phyloP scores from a whole-genome alignment of 2,113 vertebrate genomes.

The Thalassoma bifasciatum region DNA sequence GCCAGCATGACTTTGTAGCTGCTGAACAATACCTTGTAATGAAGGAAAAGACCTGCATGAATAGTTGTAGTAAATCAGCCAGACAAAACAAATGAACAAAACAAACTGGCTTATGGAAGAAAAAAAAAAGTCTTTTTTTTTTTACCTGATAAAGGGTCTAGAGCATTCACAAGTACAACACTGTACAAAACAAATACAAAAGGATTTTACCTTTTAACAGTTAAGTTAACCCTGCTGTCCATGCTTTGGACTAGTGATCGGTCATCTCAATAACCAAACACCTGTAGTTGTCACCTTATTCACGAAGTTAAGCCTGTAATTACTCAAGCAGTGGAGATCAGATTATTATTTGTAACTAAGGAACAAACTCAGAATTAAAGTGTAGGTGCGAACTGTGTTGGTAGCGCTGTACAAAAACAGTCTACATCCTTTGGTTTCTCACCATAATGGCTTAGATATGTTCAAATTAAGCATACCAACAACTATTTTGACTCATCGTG shows the following conservation, averaged over 20 bases:
- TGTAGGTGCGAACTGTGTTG: constrained; percentile 36
- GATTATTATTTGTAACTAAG: constrained; percentile 2
- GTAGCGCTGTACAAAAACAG: constrained; percentile 17
- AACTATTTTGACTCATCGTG: constrained; percentile 23
- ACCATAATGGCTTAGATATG: constrained; percentile 27
- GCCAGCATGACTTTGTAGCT: constrained; percentile 4
- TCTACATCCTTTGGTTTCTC: constrained; percentile 17
- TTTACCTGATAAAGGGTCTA: constrained; percentile 41
- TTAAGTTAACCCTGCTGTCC: constrained; percentile 10
- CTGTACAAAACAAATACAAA: constrained; percentile 45
- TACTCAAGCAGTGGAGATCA: constrained; percentile 10
- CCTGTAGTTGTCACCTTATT: neutral
- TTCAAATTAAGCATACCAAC: constrained; percentile 6
- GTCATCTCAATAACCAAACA: neutral
- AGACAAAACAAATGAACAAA: neutral
- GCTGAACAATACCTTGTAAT: neutral
- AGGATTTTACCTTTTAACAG: neutral
- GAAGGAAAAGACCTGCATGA: constrained; percentile 1
- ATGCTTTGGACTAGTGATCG: too few relatives aligned
- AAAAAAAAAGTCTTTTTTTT: neutral
- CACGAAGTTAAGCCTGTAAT: constrained; percentile 3
- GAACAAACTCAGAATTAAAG: neutral
- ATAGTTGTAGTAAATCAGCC: neutral
- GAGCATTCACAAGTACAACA: constrained; percentile 26
- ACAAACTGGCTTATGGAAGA: constrained; percentile 18